Base-by-base conservation (phyloP, 2,113 vertebrate species). In the Phrynosoma blainvillii region DNA sequence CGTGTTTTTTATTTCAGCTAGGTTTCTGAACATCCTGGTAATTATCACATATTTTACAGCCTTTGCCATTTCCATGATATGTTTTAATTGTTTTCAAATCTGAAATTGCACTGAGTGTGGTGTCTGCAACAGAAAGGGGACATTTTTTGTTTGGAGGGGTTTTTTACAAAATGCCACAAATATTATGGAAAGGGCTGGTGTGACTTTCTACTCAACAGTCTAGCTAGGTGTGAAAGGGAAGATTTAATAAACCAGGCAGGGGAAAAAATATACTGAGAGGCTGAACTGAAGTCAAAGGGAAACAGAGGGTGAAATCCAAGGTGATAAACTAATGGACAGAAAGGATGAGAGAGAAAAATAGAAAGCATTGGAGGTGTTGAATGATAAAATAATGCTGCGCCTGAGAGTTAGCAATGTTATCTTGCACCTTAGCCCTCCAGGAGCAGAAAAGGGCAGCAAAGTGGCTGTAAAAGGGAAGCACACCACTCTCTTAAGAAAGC, bases 221-320 rank as follows among this genome's bases (percentile, higher is more conserved):
- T 90, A 71, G 82, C 71, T 68, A 84, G 74, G 66, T 92, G 47
- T 59, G 32, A 30, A 77, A 70, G n/a, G 36, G 89, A 70, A 21
- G 11, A 93, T 86, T 74, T 87, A 87, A 93, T 87, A 59, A 42
- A 5, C 36, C 10, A 87, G 9, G 27, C 40, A 84, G 73, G 84
- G 18, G 40, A 1, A 8, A 73, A 92, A 93, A 90, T 4, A 74
- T 47, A n/a, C 36, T 20, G 88, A 91, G 65, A 14, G 0, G 2
- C 54, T 30, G 79, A 86, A 84, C n/a, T 25, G 81, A 84, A 87
- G 80, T 0, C 0, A 90, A 92, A 89, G 32, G 66, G 71, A 87
- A 93, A 89, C 1, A 3, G 42, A 79, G 1, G 2, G 66, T 87
- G 40, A 85, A 91, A 74, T 85, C 83, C 81, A 84, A 84, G 0